These are phyloP conservation scores for Scomberomorus guttatus DNA, from an alignment of 2,797 vertebrate genomes.

Conservation along the genomic window DNA sequence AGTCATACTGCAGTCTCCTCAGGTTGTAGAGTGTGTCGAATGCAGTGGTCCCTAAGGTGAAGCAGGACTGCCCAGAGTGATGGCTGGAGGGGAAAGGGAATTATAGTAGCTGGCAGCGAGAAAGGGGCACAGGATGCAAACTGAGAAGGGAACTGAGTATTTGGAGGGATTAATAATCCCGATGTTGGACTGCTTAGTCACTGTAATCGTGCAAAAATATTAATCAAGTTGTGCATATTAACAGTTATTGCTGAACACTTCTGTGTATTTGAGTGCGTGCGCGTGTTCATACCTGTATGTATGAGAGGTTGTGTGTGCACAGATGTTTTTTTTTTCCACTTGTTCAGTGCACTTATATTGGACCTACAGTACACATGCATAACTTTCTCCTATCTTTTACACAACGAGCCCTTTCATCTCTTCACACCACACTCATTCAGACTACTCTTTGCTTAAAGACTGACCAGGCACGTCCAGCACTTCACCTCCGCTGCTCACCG, in stretches of 20 bases:
- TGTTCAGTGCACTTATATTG: slow-evolving; percentile 84
- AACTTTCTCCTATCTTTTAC: slow-evolving; percentile 59
- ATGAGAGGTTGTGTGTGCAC: slow-evolving; percentile 67
- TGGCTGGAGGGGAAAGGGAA: slow-evolving; percentile 21
- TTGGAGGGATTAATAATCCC: slow-evolving; percentile 56
- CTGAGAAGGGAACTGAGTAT: slow-evolving; percentile 49
- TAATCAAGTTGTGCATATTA: slow-evolving; percentile 84
- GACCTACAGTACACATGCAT: slow-evolving; percentile 80
- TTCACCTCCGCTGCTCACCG: slow-evolving; percentile 45
- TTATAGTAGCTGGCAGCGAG: slow-evolving; percentile 45
- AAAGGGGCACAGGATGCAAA: slow-evolving; percentile 36
- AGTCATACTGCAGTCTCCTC: slow-evolving; percentile 64
- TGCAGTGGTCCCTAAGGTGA: slow-evolving; percentile 51
- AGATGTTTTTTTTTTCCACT: slow-evolving; percentile 73
- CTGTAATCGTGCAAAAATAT: slow-evolving; percentile 81
- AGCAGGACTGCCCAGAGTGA: slow-evolving; percentile 59
- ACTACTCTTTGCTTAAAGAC: slow-evolving; percentile 41
- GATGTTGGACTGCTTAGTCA: slow-evolving; percentile 73
- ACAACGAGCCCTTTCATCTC: slow-evolving; percentile 51
- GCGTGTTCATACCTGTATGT: slow-evolving; percentile 64
- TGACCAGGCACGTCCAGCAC: slow-evolving; percentile 36
- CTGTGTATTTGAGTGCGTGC: slow-evolving; percentile 68
- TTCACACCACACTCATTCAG: slow-evolving; percentile 37
- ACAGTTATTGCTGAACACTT: slow-evolving; percentile 77
- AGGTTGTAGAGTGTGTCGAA: slow-evolving; percentile 38